These are phyloP conservation scores for Dysmachus trigonus DNA, from an alignment of 2,888 invertebrate species.

Conservation along the genomic window DNA sequence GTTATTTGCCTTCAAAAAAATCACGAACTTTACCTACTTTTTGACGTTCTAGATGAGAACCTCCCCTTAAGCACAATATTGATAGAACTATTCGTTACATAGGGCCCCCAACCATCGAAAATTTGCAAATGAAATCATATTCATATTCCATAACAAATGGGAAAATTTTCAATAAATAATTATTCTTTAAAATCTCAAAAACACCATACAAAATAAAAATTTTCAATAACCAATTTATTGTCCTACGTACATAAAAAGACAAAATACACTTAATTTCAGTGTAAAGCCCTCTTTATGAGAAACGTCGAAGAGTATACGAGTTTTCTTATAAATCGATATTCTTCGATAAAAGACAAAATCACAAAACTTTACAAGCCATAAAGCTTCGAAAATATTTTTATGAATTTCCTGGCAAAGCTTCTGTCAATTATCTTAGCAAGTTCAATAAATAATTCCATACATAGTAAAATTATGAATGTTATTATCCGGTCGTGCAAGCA, in stretches of 20 bases:
- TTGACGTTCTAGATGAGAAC: too few relatives aligned
- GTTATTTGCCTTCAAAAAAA: too few relatives aligned
- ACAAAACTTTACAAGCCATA: neutral
- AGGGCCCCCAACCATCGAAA: too few relatives aligned
- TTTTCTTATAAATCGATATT: neutral
- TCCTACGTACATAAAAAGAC: neutral
- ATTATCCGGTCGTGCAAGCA: neutral
- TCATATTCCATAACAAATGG: too few relatives aligned
- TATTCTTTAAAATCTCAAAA: neutral
- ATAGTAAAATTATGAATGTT: neutral
- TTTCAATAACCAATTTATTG: neutral
- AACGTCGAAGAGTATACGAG: neutral
- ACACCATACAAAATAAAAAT: neutral
- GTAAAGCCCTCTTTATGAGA: neutral
- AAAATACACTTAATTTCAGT: neutral
- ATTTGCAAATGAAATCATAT: too few relatives aligned
- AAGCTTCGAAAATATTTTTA: neutral
- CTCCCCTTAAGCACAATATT: too few relatives aligned
- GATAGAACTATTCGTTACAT: too few relatives aligned
- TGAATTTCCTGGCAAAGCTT: neutral
- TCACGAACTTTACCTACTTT: too few relatives aligned
- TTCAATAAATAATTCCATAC: neutral
- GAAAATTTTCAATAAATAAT: too few relatives aligned
- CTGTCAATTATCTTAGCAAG: neutral
- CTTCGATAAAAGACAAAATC: neutral